Evolutionary conservation across 2,888 invertebrate genomes (phyloP).

Genomic region (Dicranocentrus wangi): DNA sequence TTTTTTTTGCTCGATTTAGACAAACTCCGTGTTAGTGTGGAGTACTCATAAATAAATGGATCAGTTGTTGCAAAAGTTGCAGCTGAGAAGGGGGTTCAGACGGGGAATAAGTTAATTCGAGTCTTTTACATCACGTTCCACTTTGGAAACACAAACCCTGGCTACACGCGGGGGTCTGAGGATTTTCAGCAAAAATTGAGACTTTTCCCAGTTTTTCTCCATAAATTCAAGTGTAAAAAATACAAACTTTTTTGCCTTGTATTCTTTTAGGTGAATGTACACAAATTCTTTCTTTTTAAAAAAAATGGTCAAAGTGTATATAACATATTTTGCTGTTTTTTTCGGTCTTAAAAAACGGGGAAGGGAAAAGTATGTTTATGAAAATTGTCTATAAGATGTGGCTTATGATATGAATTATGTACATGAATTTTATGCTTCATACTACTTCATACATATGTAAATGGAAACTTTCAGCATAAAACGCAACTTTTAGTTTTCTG

Average conservation of each 20-base stretch:
- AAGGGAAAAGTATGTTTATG: too few relatives aligned
- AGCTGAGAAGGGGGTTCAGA: neutral
- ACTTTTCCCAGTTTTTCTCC: neutral
- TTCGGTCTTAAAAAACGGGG: too few relatives aligned
- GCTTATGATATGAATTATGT: too few relatives aligned
- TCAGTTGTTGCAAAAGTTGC: neutral
- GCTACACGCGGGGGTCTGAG: neutral
- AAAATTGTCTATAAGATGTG: too few relatives aligned
- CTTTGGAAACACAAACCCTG: conserved; percentile 5
- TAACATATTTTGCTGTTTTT: too few relatives aligned
- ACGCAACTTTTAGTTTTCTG: conserved; percentile 6
- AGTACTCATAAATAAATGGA: conserved; percentile 16
- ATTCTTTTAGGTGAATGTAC: neutral
- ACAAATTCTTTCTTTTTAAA: neutral
- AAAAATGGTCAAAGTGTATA: too few relatives aligned
- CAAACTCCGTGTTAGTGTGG: too few relatives aligned
- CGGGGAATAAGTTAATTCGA: neutral
- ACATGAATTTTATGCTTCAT: neutral
- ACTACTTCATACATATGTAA: conserved; percentile 7
- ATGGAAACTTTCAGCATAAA: conserved; percentile 5
- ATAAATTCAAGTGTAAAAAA: neutral
- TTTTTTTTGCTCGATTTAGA: too few relatives aligned
- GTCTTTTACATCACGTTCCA: conserved; percentile 8
- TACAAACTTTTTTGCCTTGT: neutral
- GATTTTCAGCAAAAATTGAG: neutral